phyloP scores from a whole-genome alignment of 2,888 invertebrate genomes.

The Erynnis tages region DNA sequence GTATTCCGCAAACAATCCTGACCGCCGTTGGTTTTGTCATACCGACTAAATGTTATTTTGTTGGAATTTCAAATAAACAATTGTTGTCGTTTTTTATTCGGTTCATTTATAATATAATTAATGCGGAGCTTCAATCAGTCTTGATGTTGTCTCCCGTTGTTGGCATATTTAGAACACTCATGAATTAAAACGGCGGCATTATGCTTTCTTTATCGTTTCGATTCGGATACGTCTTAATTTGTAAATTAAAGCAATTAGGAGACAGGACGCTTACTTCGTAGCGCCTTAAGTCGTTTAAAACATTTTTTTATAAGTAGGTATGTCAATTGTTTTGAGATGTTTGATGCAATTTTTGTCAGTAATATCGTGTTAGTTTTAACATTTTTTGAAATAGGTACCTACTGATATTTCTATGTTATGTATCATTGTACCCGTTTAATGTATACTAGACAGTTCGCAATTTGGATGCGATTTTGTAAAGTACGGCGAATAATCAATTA shows the following conservation, averaged over 20 bases:
- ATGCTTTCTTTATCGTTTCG: conserved; percentile 49
- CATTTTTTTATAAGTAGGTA: conserved; percentile 36
- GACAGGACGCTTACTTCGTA: conserved; percentile 16
- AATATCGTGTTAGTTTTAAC: background rate
- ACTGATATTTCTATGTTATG: too few relatives aligned
- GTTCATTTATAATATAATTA: conserved; percentile 69
- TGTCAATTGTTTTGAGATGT: conserved; percentile 38
- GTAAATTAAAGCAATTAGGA: conserved; percentile 58
- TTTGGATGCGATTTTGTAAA: too few relatives aligned
- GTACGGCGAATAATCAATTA: too few relatives aligned
- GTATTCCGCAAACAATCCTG: conserved; percentile 78
- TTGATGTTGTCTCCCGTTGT: conserved; percentile 47
- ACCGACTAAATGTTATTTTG: conserved; percentile 80
- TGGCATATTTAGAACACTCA: conserved; percentile 66
- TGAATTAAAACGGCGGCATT: conserved; percentile 67
- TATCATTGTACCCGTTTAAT: too few relatives aligned
- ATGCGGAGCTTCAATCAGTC: conserved; percentile 67
- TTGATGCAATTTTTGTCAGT: background rate
- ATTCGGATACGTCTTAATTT: conserved; percentile 69
- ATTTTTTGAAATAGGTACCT: too few relatives aligned
- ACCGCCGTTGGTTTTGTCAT: conserved; percentile 78
- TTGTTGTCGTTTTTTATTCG: conserved; percentile 54
- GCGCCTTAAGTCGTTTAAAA: conserved; percentile 11
- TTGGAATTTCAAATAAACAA: conserved; percentile 80
- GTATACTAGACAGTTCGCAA: too few relatives aligned